phyloP scores from a whole-genome alignment of 2,113 vertebrate genomes.

The Chroicocephalus ridibundus region DNA sequence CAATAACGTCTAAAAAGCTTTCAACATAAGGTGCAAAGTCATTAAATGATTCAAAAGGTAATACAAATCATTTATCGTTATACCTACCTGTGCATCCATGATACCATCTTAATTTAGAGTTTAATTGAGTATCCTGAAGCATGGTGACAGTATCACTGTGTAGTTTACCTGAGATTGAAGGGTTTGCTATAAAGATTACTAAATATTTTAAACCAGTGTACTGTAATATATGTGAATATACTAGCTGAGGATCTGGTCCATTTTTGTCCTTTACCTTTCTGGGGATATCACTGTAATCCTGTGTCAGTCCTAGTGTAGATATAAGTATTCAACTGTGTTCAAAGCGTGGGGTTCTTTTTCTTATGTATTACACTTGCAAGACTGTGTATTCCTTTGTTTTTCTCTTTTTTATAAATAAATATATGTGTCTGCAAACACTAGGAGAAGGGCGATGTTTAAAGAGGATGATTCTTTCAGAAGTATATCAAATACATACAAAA shows the following conservation, averaged over 20 bases:
- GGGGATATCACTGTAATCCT: background rate
- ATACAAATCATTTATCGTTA: background rate
- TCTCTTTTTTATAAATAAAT: background rate
- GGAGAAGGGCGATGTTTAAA: background rate
- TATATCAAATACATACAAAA: background rate
- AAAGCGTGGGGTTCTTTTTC: rapidly evolving
- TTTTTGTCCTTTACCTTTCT: background rate
- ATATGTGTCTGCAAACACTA: background rate
- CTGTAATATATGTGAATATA: background rate
- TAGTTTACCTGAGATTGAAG: background rate
- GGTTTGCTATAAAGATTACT: background rate
- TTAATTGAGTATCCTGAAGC: background rate
- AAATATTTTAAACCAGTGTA: background rate
- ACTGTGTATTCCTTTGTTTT: background rate
- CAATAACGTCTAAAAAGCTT: background rate
- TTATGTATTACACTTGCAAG: background rate
- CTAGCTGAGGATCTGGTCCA: background rate
- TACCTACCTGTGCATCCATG: background rate
- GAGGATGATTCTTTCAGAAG: background rate
- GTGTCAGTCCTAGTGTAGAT: background rate
- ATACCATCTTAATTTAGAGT: background rate
- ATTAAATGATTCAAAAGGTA: background rate
- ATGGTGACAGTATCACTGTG: background rate
- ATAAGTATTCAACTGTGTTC: background rate
- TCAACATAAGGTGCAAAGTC: background rate